Conservation (phyloP, 2,113 vertebrate genomes). For the Odontesthes bonariensis region DNA sequence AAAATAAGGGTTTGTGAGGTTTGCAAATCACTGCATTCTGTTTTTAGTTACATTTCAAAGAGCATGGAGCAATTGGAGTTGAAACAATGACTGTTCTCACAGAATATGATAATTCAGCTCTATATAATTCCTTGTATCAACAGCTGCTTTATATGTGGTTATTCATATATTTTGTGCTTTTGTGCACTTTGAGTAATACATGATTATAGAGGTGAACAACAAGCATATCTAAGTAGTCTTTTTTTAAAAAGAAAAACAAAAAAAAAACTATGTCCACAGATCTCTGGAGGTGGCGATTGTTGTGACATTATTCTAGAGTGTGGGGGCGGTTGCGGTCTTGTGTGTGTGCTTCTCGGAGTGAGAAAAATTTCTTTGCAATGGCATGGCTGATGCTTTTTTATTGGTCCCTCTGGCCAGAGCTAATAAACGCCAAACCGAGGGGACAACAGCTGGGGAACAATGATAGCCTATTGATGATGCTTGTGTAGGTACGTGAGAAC, state of each 20-base stretch:
- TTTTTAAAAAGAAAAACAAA: background rate
- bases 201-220: background rate
- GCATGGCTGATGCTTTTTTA: constrained; percentile 66
- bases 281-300: constrained; percentile 24
- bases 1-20: too few species aligned
- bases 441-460: constrained; percentile 75
- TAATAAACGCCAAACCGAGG: constrained; percentile 72
- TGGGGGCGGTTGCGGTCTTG: background rate
- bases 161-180: background rate
- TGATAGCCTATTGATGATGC: constrained; percentile 75
- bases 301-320: constrained; percentile 12
- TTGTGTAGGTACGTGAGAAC: constrained; percentile 32
- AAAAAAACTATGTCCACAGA: constrained; percentile 1
- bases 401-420: constrained; percentile 69
- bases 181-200: background rate
- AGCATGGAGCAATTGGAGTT: too few species aligned
- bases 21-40: too few species aligned
- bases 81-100: too few species aligned
- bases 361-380: constrained; percentile 43
- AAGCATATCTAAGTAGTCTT: background rate
- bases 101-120: background rate
- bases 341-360: background rate
- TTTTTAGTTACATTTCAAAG: too few species aligned
- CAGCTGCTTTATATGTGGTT: background rate
- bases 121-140: background rate